Evolutionary conservation across 2,113 vertebrate species (phyloP), one percentile per base, ranked within the genome.

Genomic region (Hypocryptadius cinnamomeus): DNA sequence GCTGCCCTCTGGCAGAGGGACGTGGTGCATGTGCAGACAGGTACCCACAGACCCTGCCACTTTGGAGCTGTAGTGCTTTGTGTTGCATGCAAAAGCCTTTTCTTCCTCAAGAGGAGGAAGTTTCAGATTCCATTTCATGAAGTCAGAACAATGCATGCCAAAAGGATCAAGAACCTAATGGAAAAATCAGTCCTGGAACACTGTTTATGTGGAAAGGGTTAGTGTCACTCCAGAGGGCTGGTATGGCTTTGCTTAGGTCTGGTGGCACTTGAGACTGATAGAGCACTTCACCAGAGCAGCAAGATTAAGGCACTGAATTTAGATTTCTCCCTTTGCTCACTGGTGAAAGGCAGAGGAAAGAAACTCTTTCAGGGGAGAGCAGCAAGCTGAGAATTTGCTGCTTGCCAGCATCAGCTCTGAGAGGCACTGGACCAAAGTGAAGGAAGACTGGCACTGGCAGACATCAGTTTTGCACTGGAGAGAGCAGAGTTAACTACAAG

Each of bases 161-260:
- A 87, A 91, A 30, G 57, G 65, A 81, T 91, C 39, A 79, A 79
- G 65, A 81, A 35, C 35, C 21, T 57, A 69, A 92, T 65, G 81
- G 74, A 79, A 95, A 87, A 85, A 60, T 69, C 78, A 69, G 76
- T 51, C 66, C 71, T 85, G 70, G 73, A 71, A 78, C 90, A 54
- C 10, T 10, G 2, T 73, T 48, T 57, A 10, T 33, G 23, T 89
- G 44, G 65, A 74, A 93, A 60, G 70, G 53, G 21, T 85, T 80
- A 12, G 14, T 79, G 2, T 71, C 25, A 6, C 31, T 35, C 48
- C 1, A 1, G 45, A 81, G 61, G 8, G 37, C 0, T 90, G 80
- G 39, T 37, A 5, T 54, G 51, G 65, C n/a, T 89, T 68, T 85
- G 44, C 44, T 87, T 74, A 87, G 56, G 35, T 42, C 56, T 83